phyloP scores from a whole-genome alignment of 2,888 invertebrate species.

The Parapristionchus giblindavisi region DNA sequence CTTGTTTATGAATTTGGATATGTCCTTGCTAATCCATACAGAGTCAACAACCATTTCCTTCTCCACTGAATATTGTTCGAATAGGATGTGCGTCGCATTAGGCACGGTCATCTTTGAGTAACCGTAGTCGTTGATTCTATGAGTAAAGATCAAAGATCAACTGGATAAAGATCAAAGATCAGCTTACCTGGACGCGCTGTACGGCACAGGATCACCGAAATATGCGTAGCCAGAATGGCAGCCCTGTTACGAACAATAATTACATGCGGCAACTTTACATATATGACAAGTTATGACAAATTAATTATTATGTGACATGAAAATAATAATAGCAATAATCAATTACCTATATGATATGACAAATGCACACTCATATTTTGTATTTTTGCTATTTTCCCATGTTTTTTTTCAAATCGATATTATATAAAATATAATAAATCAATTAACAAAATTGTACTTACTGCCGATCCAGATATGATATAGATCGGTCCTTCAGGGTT shows the following conservation, averaged over 20 bases:
- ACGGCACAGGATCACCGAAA: constrained; percentile 49
- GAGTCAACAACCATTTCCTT: constrained; percentile 10
- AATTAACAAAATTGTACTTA: constrained; percentile 45
- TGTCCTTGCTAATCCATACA: constrained; percentile 25
- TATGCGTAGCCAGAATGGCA: constrained; percentile 53
- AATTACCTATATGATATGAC: too few relatives aligned
- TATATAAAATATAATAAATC: too few relatives aligned
- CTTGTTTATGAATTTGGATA: too few relatives aligned
- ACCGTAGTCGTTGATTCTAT: constrained; percentile 81
- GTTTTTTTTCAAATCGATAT: too few relatives aligned
- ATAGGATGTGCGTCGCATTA: constrained; percentile 84
- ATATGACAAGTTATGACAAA: not conserved
- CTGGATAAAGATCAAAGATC: constrained; percentile 53
- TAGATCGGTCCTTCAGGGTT: constrained; percentile 88
- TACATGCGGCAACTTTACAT: too few relatives aligned
- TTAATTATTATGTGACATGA: too few relatives aligned
- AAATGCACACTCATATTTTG: too few relatives aligned
- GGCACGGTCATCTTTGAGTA: constrained; percentile 81
- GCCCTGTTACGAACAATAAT: constrained; percentile 42
- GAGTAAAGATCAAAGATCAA: constrained; percentile 78
- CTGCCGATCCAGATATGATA: constrained; percentile 85
- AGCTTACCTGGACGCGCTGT: constrained; percentile 47
- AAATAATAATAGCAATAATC: too few relatives aligned
- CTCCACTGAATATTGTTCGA: constrained; percentile 81
- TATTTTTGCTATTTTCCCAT: too few relatives aligned